Base-by-base conservation (phyloP, 2,888 invertebrate genomes). In the Ariolimax columbianus region DNA sequence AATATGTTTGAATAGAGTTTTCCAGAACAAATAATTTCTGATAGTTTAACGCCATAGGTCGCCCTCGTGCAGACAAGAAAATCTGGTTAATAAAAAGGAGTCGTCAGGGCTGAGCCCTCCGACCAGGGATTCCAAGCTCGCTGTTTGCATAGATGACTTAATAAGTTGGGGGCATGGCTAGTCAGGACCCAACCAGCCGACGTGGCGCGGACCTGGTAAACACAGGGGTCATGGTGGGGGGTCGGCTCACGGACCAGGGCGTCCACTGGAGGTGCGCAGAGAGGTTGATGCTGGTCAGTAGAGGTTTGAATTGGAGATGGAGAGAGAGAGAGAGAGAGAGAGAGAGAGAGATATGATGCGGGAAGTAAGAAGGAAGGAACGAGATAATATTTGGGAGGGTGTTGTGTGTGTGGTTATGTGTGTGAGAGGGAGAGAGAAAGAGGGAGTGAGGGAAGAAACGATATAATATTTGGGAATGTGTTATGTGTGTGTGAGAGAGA, bases 141-240 rank as follows among this genome's bases (percentile, higher is more conserved):
- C 80, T 87, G 82, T 87, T 87, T 83, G 78, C 81, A 77, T 77
- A 81, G 79, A 68, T 55, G 70, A 83, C 47, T 77, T 87, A 83
- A 87, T 83, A 83, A 87, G 83, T 79, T 68, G 47, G 43, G 63
- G 40, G 85, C 33, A 87, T 83, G 87, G 82, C 77, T 72, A 55
- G 86, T 86, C 88, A 88, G 43, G 87, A 86, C 85, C 63, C 66
- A 51, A 36, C 70, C 86, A 87, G 89, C 77, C 89, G 68, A 73
- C 55, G 78, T 86, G 89, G 89, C 89, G 89, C 89, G 84, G 70
- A 83, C n/a, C 83, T 73, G 66, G 87, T 86, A 89, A 89, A 89
- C 89, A 89, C 68, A 23, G 19, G 68, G 63, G 26, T n/a, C 68
- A 11, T 11, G n/a, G 55, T 33, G 77, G 59, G 14, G 51, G 23